Conservation (phyloP, 2,888 invertebrate genomes). For the Xylota sylvarum region DNA sequence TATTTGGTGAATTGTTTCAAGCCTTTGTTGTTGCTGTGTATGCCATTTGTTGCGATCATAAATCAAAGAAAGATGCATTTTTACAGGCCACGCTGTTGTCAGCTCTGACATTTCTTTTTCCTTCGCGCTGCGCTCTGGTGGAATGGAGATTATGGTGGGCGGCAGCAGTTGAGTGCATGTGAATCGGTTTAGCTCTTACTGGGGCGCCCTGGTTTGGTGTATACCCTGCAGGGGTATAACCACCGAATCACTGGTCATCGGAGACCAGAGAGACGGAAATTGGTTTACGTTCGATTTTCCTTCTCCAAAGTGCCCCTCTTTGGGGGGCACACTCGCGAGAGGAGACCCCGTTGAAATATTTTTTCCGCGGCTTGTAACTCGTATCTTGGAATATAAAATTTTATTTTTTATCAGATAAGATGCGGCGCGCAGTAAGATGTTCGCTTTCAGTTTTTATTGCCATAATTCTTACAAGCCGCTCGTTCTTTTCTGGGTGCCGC, state of each 20-base stretch:
- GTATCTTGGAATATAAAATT: constrained; percentile 49
- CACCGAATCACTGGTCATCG: constrained; percentile 49
- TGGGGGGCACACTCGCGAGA: neutral
- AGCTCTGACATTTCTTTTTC: constrained; percentile 64
- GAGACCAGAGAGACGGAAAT: constrained; percentile 55
- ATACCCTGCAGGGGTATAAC: constrained; percentile 49
- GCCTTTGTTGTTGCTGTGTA: constrained; percentile 49
- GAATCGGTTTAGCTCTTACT: constrained; percentile 44
- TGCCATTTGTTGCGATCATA: constrained; percentile 72
- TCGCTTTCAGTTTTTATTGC: constrained; percentile 74
- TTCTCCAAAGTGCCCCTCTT: neutral
- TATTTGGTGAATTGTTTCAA: constrained; percentile 63
- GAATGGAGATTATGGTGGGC: constrained; percentile 38
- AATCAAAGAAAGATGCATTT: constrained; percentile 76
- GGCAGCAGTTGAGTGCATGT: constrained; percentile 48
- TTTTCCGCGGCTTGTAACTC: constrained; percentile 23
- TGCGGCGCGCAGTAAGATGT: constrained; percentile 70
- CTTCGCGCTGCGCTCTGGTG: neutral
- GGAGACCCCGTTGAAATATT: neutral
- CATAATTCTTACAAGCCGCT: constrained; percentile 61
- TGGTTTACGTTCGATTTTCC: constrained; percentile 52
- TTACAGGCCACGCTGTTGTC: constrained; percentile 66
- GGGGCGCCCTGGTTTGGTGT: constrained; percentile 52
- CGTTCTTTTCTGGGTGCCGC: constrained; percentile 13
- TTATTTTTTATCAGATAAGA: constrained; percentile 74